phyloP scores from a whole-genome alignment of 2,888 invertebrate genomes.

The Alloscopus bannaensis region DNA sequence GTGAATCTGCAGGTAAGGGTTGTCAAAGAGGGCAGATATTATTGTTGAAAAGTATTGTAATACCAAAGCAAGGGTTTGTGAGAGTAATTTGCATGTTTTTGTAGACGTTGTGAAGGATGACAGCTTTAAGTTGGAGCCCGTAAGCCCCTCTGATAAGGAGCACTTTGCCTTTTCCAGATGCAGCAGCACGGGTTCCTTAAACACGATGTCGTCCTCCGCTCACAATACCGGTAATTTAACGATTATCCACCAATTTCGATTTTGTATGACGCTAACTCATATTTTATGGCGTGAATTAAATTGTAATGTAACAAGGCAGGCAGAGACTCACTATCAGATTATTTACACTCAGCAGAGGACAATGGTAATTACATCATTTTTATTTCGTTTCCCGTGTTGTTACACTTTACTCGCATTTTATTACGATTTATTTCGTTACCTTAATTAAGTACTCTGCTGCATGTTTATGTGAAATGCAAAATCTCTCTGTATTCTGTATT shows the following conservation, averaged over 20 bases:
- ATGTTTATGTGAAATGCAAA: slow-evolving; percentile 8
- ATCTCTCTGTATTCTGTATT: not conserved
- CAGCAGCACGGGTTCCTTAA: slow-evolving; percentile 86
- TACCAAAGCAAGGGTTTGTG: too few relatives aligned
- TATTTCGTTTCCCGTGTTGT: not conserved
- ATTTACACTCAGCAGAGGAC: slow-evolving; percentile 58
- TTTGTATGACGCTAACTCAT: slow-evolving; percentile 32
- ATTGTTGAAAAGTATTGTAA: too few relatives aligned
- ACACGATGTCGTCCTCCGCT: slow-evolving; percentile 87
- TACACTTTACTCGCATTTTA: too few relatives aligned
- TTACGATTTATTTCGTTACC: too few relatives aligned
- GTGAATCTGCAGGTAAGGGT: slow-evolving; percentile 63
- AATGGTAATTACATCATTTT: slow-evolving; percentile 64
- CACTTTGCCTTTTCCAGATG: slow-evolving; percentile 82
- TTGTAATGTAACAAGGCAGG: slow-evolving; percentile 52
- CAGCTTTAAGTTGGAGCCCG: slow-evolving; percentile 78
- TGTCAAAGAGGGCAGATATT: too few relatives aligned
- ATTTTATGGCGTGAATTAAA: slow-evolving; percentile 49
- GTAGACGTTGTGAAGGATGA: slow-evolving; percentile 67
- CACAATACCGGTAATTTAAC: slow-evolving; percentile 83
- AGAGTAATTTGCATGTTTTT: too few relatives aligned
- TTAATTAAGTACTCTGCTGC: slow-evolving; percentile 23
- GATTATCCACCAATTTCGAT: slow-evolving; percentile 1
- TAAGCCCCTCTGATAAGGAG: slow-evolving; percentile 79
- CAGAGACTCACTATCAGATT: slow-evolving; percentile 61